Percentiles rank a stretch among this genome's conserved stretches.
Conservation (phyloP, 1,140 invertebrate genomes). For the Periplaneta americana region DNA sequence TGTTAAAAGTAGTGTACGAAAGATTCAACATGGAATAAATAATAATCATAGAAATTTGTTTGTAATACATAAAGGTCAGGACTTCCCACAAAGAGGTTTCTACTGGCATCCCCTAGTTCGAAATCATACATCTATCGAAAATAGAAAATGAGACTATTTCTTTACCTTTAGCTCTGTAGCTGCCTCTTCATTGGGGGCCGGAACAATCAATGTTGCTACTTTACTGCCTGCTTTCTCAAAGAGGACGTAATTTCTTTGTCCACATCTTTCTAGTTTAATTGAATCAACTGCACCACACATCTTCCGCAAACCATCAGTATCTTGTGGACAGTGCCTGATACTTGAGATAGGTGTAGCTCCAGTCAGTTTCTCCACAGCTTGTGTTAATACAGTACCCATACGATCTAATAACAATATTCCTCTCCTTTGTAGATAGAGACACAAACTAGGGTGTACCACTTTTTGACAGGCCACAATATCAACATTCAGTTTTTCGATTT, state of each 20-base stretch:
- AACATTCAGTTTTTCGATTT: background rate
- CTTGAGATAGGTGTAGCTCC: constrained; percentile 8
- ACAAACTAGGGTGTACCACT: constrained; percentile 3
- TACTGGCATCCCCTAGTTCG: too few relatives aligned
- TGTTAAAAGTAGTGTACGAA: too few relatives aligned
- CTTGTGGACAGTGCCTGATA: background rate
- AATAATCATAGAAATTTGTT: too few relatives aligned
- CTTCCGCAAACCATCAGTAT: background rate
- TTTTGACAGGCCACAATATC: constrained; percentile 14
- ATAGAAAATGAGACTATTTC: too few relatives aligned
- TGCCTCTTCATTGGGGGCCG: background rate
- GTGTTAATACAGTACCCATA: background rate
- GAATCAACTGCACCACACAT: background rate
- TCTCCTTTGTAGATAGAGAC: constrained; percentile 5
- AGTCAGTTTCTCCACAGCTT: background rate
- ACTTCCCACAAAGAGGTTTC: too few relatives aligned
- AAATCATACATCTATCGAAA: too few relatives aligned
- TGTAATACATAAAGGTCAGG: too few relatives aligned
- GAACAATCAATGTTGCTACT: background rate
- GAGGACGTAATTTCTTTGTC: background rate
- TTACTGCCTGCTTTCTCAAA: background rate
- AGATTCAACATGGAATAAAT: too few relatives aligned
- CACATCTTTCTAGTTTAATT: background rate
- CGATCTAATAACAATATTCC: constrained; percentile 11
- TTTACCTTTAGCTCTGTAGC: constrained; percentile 1